Evolutionary conservation across 2,888 invertebrate genomes (phyloP).

Genomic region (Aleiodes leptofemur): DNA sequence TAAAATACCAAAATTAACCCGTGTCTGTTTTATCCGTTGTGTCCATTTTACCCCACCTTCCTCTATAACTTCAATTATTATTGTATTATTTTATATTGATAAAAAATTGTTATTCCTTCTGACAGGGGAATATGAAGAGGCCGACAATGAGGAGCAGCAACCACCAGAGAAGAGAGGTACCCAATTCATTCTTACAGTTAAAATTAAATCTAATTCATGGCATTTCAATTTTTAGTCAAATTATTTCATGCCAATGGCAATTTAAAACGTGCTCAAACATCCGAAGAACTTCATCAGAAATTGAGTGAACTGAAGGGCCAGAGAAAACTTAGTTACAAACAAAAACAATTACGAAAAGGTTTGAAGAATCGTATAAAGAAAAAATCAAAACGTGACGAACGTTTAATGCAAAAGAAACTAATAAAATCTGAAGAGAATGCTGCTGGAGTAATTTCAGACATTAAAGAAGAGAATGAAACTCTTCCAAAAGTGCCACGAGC

Average conservation of each 20-base stretch:
- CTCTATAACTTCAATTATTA: slow-evolving; percentile 52
- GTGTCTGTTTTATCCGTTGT: no score
- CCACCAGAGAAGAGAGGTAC: neutral
- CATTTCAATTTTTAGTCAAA: slow-evolving; percentile 57
- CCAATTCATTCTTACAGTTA: slow-evolving; percentile 14
- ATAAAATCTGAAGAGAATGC: slow-evolving; percentile 69
- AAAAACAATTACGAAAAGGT: slow-evolving; percentile 82
- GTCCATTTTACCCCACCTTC: no score
- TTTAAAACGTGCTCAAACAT: slow-evolving; percentile 77
- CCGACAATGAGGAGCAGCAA: neutral
- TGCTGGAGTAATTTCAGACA: slow-evolving; percentile 58
- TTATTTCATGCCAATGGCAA: slow-evolving; percentile 55
- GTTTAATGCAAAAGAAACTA: slow-evolving; percentile 75
- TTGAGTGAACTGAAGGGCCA: slow-evolving; percentile 80
- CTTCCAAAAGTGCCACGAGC: slow-evolving; percentile 75
- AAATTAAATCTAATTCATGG: slow-evolving; percentile 52
- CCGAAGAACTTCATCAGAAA: slow-evolving; percentile 81
- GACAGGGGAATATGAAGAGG: neutral
- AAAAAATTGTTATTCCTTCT: neutral
- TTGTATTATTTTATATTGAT: neutral
- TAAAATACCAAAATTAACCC: no score
- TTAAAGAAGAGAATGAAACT: slow-evolving; percentile 67
- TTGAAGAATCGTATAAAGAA: slow-evolving; percentile 83
- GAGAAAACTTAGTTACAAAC: slow-evolving; percentile 80
- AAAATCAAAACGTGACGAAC: slow-evolving; percentile 80